Conservation (phyloP, 2,113 vertebrate species). For the Telmatochromis sp. region DNA sequence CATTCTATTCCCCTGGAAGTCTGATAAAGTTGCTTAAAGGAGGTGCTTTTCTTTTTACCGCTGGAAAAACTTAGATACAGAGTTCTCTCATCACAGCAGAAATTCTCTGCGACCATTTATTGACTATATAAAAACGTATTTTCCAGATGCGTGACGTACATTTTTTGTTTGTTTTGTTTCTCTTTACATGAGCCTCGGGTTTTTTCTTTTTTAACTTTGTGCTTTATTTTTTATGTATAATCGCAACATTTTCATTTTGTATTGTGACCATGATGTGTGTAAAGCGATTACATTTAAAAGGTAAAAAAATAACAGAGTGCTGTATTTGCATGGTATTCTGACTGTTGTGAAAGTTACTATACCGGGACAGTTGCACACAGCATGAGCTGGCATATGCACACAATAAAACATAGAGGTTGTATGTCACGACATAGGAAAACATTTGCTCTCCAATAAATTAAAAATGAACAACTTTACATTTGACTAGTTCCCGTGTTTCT, state of each 20-base stretch:
- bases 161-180: neutral
- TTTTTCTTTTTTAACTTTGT: neutral
- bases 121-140: neutral
- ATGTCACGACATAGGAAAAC: neutral
- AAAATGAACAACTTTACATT: neutral
- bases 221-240: neutral
- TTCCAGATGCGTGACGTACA: neutral
- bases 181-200: neutral
- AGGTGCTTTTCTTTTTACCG: neutral
- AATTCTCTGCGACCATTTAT: neutral
- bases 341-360: neutral
- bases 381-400: neutral
- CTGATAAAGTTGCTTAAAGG: neutral
- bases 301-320: neutral
- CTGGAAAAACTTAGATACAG: neutral
- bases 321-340: neutral
- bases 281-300: neutral
- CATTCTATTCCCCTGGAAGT: accelerated
- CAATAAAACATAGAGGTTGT: neutral
- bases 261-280: neutral
- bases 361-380: neutral
- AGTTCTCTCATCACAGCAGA: neutral
- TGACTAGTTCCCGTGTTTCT: neutral
- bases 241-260: neutral
- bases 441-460: neutral